Conservation (phyloP, 64 coral and sea anemone genomes). For the Actinia tenebrosa region DNA sequence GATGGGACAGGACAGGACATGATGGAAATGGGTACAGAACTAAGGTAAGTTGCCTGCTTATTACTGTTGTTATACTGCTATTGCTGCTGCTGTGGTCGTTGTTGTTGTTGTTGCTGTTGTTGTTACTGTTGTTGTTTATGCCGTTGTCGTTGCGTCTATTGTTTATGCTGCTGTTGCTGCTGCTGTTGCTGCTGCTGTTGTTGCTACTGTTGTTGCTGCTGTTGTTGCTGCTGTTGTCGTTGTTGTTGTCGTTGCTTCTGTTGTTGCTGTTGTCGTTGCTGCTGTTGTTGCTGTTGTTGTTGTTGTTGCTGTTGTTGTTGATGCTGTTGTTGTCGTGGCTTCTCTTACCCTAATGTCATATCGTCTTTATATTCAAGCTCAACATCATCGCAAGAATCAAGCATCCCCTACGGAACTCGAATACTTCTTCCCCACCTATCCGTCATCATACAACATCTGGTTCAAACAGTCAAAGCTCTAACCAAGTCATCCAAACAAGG, state of each 20-base stretch:
- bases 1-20: conserved; percentile 16
- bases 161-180: too few species aligned
- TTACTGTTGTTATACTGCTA: too few species aligned
- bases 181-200: too few species aligned
- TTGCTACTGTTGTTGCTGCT: too few species aligned
- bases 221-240: too few species aligned
- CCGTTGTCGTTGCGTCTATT: too few species aligned
- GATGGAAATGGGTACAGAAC: conserved; percentile 22
- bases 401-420: conserved; percentile 32
- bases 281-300: too few species aligned
- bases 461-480: conserved; percentile 35
- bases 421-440: conserved; percentile 77
- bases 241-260: too few species aligned
- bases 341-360: not conserved
- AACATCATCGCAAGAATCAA: not conserved
- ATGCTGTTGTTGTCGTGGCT: not conserved
- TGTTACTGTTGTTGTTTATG: too few species aligned
- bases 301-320: not conserved
- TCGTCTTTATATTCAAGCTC: not conserved
- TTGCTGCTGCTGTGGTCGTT: too few species aligned
- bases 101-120: too few species aligned
- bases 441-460: conserved; percentile 64
- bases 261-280: too few species aligned
- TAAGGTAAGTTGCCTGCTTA: not conserved
- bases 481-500: conserved; percentile 33